Evolutionary conservation across 1,140 invertebrate species (phyloP), one percentile per base, ranked within the genome.

Genomic region (Hylaeus anthracinus): DNA sequence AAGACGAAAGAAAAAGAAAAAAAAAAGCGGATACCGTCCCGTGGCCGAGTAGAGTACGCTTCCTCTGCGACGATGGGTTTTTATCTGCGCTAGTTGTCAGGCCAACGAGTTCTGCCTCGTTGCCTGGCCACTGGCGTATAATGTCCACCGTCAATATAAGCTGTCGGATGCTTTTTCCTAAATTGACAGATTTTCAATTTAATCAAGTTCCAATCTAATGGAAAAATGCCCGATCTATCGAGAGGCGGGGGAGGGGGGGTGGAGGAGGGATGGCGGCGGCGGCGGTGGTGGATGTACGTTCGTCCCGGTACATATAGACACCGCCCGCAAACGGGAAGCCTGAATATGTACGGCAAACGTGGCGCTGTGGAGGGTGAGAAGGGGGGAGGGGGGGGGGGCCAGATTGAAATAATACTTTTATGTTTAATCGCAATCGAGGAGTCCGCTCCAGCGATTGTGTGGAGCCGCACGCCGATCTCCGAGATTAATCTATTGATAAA

Each of bases 131-230:
- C 82, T 89, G 84, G 88, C 88, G 89, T 93, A 91, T 92, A 92
- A 93, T 92, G 92, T 91, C 88, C 88, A 89, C 90, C 89, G 90
- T 92, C 92, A 89, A 93, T 93, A 92, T 91, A 91, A 91, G 88
- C 90, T 90, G 90, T 91, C 90, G 88, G 91, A 91, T 91, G 91
- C 90, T 92, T 92, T 93, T 93, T 93, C 89, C 89, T 90, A 91
- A 93, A 93, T 92, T 93, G 93, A 93, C 93, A 93, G 93, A 93
- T 93, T 93, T 93, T 93, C 93, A 92, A 93, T 93, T 92, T 91
- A 92, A 93, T 93, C 92, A 90, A 93, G 90, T 90, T 90, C 86
- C 91, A 91, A 93, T 93, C 91, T 92, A 93, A 93, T 93, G 93
- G 93, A 92, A 92, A 93, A 92, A 93, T 93, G 90, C 91, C 86